A percentile compares a stretch with the other conserved stretches of the same genome.
These are phyloP conservation scores for Parotocinclus haroldoi DNA, from an alignment of 2,797 vertebrate species.

Conservation along the genomic window DNA sequence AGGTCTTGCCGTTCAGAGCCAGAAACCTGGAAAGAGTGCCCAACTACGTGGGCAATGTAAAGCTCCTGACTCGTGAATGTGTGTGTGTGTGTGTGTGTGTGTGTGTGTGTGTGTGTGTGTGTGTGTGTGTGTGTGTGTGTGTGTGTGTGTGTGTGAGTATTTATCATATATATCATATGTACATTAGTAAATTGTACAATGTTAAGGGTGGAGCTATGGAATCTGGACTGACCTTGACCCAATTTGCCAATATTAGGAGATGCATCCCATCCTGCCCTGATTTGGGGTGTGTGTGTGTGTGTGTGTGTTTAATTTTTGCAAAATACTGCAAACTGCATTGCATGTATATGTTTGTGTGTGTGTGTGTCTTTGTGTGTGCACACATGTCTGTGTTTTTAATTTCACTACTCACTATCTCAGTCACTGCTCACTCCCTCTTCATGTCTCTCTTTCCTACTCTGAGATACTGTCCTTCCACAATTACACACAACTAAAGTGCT, in stretches of 20 bases:
- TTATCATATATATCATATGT: not conserved
- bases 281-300: no score
- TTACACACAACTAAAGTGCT: conserved; percentile 1
- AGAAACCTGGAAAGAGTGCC: conserved; percentile 24
- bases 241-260: no score
- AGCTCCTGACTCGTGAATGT: conserved; percentile 11
- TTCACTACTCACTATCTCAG: conserved; percentile 34
- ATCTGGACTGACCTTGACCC: no score
- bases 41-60: conserved; percentile 13
- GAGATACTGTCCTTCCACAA: conserved; percentile 4
- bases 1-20: conserved; percentile 32
- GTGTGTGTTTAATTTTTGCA: no score
- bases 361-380: conserved; percentile 5
- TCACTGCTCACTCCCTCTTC: not conserved
- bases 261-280: no score
- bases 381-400: conserved; percentile 32
- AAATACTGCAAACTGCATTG: not conserved
- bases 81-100: conserved; percentile 4
- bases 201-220: no score
- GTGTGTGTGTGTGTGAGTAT: conserved; percentile 1
- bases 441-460: conserved; percentile 5
- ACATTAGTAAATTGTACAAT: no score
- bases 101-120: conserved; percentile 5
- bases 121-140: not conserved
- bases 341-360: conserved; percentile 1